A percentile compares a stretch with the other conserved stretches of the same genome.
These are phyloP conservation scores for Myotis planiceps DNA, from an alignment of 2,797 vertebrate species.

Conservation along the genomic window DNA sequence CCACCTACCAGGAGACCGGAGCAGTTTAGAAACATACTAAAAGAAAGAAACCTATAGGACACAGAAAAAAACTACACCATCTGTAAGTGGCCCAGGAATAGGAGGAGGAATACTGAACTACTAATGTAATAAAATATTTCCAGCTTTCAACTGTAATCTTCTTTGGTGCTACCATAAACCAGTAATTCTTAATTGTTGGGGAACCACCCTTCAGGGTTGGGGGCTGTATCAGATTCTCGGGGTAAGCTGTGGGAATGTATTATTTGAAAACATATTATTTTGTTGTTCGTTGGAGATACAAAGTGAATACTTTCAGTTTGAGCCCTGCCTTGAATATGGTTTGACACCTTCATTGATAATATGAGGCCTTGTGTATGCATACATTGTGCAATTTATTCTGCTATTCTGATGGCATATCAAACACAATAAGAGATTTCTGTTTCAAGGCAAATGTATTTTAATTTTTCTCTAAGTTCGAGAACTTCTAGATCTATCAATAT, in stretches of 20 bases:
- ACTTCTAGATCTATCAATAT: conserved; percentile 32
- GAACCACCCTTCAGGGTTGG: conserved; percentile 5
- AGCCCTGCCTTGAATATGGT: conserved; percentile 36
- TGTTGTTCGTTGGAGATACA: background rate
- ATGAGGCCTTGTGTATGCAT: background rate
- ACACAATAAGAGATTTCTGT: conserved; percentile 8
- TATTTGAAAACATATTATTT: conserved; percentile 25
- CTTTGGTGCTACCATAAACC: conserved; percentile 5
- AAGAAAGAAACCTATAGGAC: conserved; percentile 27
- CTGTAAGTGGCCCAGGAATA: conserved; percentile 7
- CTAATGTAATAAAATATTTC: conserved; percentile 64
- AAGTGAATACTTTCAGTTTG: conserved; percentile 28
- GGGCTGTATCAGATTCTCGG: background rate
- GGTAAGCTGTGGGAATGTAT: background rate
- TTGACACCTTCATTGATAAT: conserved; percentile 25
- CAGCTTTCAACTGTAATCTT: conserved; percentile 36
- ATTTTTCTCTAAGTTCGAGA: conserved; percentile 45
- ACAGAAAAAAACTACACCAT: background rate
- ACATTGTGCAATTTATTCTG: background rate
- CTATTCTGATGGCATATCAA: conserved; percentile 23
- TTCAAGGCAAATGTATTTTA: conserved; percentile 39
- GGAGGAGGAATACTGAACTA: background rate
- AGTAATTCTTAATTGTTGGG: background rate
- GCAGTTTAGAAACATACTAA: conserved; percentile 7
- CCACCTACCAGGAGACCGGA: background rate